Percentiles rank a stretch among this genome's conserved stretches.
phyloP scores from a whole-genome alignment of 2,888 invertebrate species.

The Crossocerus cetratus region DNA sequence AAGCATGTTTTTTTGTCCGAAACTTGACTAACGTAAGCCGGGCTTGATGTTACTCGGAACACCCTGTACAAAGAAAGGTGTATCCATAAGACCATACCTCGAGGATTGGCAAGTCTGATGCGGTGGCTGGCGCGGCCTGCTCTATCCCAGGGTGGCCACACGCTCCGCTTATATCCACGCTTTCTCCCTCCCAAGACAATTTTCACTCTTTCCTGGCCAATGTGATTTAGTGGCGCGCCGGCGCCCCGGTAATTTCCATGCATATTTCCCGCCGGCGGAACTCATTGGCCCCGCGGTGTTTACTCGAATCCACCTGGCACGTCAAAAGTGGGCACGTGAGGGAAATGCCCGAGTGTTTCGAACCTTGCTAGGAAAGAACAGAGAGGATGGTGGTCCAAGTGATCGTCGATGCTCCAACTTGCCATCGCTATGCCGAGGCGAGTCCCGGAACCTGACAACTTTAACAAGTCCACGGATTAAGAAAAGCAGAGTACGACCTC shows the following conservation, averaged over 20 bases:
- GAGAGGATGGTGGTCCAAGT: too few relatives aligned
- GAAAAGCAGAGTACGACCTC: too few relatives aligned
- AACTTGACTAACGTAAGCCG: background rate
- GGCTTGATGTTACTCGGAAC: constrained; percentile 9
- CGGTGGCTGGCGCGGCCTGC: background rate
- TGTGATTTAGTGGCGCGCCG: constrained; percentile 52
- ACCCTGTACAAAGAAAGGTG: constrained; percentile 1
- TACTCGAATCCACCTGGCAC: constrained; percentile 22
- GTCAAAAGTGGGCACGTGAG: constrained; percentile 23
- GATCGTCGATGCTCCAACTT: too few relatives aligned
- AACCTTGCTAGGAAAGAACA: too few relatives aligned
- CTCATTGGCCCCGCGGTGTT: constrained; percentile 31
- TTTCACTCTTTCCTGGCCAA: constrained; percentile 53
- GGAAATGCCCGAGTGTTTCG: constrained; percentile 31
- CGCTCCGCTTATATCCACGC: constrained; percentile 34
- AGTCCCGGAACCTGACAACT: too few relatives aligned
- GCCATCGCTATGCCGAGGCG: too few relatives aligned
- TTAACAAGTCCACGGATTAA: too few relatives aligned
- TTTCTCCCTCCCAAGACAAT: constrained; percentile 58
- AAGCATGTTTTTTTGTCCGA: too few relatives aligned
- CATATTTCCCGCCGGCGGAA: constrained; percentile 47
- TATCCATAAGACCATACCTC: constrained; percentile 1
- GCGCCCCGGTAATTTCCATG: constrained; percentile 46
- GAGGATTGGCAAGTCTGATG: constrained; percentile 46
- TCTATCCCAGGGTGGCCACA: constrained; percentile 43